Conservation (phyloP, 2,888 invertebrate genomes). For the Leucophenga maculata region DNA sequence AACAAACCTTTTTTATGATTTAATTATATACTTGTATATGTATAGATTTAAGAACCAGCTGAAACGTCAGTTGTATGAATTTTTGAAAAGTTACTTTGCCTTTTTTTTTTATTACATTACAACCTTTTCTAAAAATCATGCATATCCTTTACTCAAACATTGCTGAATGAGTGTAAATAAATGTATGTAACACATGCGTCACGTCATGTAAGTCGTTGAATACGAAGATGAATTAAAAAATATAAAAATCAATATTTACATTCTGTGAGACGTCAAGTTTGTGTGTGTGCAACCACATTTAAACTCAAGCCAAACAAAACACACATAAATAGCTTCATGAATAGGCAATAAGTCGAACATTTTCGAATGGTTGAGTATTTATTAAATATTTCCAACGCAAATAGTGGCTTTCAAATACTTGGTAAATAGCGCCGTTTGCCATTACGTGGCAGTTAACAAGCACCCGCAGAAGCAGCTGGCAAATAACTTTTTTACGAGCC, state of each 20-base stretch:
- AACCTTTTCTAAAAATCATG: no score
- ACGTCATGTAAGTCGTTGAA: background rate
- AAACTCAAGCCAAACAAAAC: background rate
- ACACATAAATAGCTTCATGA: slow-evolving; percentile 4
- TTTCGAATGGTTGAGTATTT: background rate
- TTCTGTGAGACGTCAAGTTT: background rate
- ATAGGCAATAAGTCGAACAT: background rate
- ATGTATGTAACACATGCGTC: background rate
- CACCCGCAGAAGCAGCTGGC: background rate
- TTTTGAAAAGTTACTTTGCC: no score
- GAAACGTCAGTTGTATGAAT: no score
- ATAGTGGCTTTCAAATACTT: background rate
- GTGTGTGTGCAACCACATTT: background rate
- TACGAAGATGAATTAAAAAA: background rate
- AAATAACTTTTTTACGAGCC: background rate
- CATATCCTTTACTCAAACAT: background rate
- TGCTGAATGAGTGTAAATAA: background rate
- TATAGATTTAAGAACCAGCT: no score
- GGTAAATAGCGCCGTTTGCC: no score
- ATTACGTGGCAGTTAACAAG: no score
- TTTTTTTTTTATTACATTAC: no score
- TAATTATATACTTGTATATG: no score
- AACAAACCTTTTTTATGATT: no score
- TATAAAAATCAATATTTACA: slow-evolving; percentile 9
- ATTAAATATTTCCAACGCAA: slow-evolving; percentile 8